Base-by-base conservation (phyloP, 2,888 invertebrate species). In the Arctia plantaginis region DNA sequence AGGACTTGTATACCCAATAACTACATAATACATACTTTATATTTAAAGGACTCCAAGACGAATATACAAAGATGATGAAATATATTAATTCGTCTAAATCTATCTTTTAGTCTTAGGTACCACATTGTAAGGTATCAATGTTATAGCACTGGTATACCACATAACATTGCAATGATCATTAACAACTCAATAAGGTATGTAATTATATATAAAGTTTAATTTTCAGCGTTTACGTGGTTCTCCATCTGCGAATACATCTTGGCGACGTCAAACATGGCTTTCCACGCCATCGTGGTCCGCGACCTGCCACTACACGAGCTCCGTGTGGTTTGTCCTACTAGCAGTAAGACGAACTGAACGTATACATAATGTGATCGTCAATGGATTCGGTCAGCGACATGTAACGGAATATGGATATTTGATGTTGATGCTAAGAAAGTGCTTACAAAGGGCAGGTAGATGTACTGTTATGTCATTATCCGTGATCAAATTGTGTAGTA, bases 191-290 rank as follows among this genome's bases (percentile, higher is more conserved):
- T 69, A 35, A 18, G 23, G 8, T 51, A 0, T 51, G 23, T 20
- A 47, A 6, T 10, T 55, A 55, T 55, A 55, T n/a, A 4, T 55
- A 55, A n/a, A 10, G n/a, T 69, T 51, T 70, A 39, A 23, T 72
- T 96, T 96, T 82, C 96, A 99, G 99, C 99, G 68, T 99, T 99
- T 95, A 99, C 98, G 91, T 98, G 98, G 97, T 99, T 99, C 96
- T 98, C 99, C 2, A 96, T 98, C 75, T 99, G 98, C 92, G 99
- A 99, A 93, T 99, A 99, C 93, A 96, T 98, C 89, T 97, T 99
- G 88, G 99, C 99, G 74, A 97, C 98, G 73, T 97, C 98, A 82
- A 99, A 99, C 93, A 99, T 99, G 98, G 97, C 97, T 76, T 99
- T 98, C 95, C 99, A 99, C 90, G 97, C 98, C 81, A 97, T 98